These are phyloP conservation scores for Uloborus plumipes DNA, from an alignment of 2,888 invertebrate species.

Conservation along the genomic window DNA sequence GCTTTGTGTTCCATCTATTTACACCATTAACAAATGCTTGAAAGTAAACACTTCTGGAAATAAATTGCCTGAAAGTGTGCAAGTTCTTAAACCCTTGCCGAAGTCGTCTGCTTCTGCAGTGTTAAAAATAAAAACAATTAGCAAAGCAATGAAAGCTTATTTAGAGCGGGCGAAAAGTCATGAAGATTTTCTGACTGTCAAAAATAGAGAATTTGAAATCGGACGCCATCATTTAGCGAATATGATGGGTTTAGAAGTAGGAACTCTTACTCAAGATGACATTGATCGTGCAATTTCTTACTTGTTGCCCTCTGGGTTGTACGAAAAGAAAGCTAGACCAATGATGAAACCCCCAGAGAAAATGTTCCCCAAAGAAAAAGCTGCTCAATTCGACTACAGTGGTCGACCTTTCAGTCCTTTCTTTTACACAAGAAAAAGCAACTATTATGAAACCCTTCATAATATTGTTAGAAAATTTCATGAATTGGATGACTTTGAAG, in stretches of 20 bases:
- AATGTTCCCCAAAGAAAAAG: conserved; percentile 86
- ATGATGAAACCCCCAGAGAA: conserved; percentile 90
- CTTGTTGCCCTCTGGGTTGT: conserved; percentile 95
- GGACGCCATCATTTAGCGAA: conserved; percentile 97
- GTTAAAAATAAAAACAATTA: conserved; percentile 74
- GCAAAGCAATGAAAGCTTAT: conserved; percentile 91
- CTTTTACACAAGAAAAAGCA: conserved; percentile 91
- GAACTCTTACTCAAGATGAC: conserved; percentile 88
- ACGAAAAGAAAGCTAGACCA: conserved; percentile 86
- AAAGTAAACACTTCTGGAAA: no score
- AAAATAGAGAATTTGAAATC: conserved; percentile 85
- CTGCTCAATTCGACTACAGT: conserved; percentile 87
- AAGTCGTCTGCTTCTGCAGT: conserved; percentile 29
- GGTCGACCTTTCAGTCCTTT: conserved; percentile 92
- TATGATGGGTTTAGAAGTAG: conserved; percentile 97
- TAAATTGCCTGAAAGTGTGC: conserved; percentile 20
- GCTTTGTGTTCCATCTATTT: no score
- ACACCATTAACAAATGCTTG: no score
- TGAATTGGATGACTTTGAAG: conserved; percentile 79
- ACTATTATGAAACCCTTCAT: conserved; percentile 85
- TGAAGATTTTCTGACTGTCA: conserved; percentile 85
- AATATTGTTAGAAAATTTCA: conserved; percentile 80
- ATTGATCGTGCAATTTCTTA: conserved; percentile 90
- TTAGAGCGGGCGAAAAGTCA: conserved; percentile 85
- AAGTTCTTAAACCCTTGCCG: conserved; percentile 18